Conservation (phyloP, 1,140 invertebrate species). For the Camponotus pennsylvanicus region DNA sequence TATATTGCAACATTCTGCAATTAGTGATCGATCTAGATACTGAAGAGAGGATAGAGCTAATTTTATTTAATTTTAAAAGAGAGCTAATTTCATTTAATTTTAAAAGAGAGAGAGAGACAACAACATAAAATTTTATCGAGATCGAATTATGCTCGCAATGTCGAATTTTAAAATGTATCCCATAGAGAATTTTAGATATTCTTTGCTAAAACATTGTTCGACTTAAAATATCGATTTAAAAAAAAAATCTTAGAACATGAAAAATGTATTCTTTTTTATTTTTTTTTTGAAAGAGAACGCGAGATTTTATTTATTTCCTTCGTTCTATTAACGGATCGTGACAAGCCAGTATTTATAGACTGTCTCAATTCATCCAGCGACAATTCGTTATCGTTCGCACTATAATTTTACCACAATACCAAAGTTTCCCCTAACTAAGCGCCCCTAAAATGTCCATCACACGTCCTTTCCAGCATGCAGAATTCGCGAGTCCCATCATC, state of each 20-base stretch:
- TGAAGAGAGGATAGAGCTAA: background rate
- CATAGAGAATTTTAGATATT: background rate
- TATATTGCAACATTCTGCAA: conserved; percentile 12
- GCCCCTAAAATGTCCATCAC: conserved; percentile 55
- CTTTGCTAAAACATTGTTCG: background rate
- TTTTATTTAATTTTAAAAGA: background rate
- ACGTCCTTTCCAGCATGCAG: conserved; percentile 8
- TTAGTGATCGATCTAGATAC: background rate
- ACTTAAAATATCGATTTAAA: background rate
- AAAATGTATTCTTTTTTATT: background rate
- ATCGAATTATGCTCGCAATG: background rate
- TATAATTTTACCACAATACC: conserved; percentile 10
- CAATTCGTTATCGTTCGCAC: conserved; percentile 16
- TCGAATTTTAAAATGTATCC: background rate
- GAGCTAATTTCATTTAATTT: background rate
- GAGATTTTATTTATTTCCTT: background rate
- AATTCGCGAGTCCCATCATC: conserved; percentile 36
- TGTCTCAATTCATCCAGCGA: background rate
- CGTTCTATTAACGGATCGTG: background rate
- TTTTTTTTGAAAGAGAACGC: background rate
- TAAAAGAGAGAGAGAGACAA: background rate
- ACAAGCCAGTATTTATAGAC: background rate
- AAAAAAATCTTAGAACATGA: background rate
- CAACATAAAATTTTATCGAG: background rate
- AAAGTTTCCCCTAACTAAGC: conserved; percentile 27